Evolutionary conservation across 2,797 vertebrate species (phyloP), one percentile per base, ranked within the genome.

Genomic region (Mico argentatus): DNA sequence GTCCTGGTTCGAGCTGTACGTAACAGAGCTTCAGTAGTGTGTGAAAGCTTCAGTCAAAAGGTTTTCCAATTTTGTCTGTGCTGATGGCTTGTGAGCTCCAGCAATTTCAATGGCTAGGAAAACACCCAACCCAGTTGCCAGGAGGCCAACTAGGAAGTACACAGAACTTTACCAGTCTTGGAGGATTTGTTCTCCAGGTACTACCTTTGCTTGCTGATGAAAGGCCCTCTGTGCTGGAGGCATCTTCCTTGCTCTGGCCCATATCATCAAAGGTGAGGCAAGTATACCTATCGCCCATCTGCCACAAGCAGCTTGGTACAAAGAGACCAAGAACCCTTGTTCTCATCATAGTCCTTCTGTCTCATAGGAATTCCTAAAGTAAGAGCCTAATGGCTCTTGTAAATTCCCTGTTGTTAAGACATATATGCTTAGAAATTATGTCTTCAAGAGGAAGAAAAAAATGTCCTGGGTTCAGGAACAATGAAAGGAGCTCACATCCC

Each of bases 151-250:
- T 4, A n/a, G 55, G 30, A 39, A 17, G 27, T 11, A 27, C 55
- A 46, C 12, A 67, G 27, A 26, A 4, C 52, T 70, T 67, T 12
- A 33, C 27, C 20, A 12, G 6, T 27, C 13, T 13, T 22, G 15
- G 46, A 19, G 24, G 30, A n/a, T 24, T 39, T 1, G 0, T 2
- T 85, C 3, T 17, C 4, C 3, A 0, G 36, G 48, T 22, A 19
- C 26, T 52, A 5, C 10, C 14, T 88, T 57, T 39, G 33, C 19
- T 1, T 4, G 5, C 10, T 9, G 17, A 46, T 4, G 27, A 77
- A 70, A 70, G 20, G 1, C 1, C 5, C 4, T 33, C 9, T 11
- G 0, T 1, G 24, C 12, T 9, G 39, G 39, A 93, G 22, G 11
- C 12, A n/a, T 6, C n/a, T 52, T 39, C 44, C 27, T 52, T 9